phyloP scores from a whole-genome alignment of 2,888 invertebrate species.

The Caenorhabditis auriculariae region DNA sequence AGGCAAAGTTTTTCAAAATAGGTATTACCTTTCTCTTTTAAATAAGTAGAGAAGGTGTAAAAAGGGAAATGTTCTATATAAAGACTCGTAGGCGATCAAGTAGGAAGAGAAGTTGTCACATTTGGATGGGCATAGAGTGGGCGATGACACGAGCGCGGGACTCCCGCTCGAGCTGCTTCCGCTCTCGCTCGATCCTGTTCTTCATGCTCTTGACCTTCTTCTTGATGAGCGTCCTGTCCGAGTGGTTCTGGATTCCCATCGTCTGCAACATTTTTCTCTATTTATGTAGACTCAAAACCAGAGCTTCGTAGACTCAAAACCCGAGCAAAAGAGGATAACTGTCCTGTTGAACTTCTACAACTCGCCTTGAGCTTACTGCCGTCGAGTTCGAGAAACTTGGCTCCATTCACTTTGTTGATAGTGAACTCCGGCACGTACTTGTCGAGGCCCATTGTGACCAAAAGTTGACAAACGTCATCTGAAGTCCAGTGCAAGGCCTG shows the following conservation, averaged over 20 bases:
- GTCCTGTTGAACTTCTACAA: no score
- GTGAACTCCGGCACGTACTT: conserved; percentile 84
- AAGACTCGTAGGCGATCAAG: no score
- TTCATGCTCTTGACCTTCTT: conserved; percentile 69
- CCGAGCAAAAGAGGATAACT: no score
- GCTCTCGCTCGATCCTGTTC: conserved; percentile 67
- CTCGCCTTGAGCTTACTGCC: conserved; percentile 87
- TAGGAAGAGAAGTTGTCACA: no score
- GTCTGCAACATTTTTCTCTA: conserved; percentile 59
- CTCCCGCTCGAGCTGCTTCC: conserved; percentile 79
- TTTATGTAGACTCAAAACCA: no score
- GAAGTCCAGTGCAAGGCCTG: conserved; percentile 62
- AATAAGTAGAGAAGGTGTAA: no score
- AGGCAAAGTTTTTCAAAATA: no score
- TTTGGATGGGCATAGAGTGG: conserved; percentile 39
- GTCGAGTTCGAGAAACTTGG: conserved; percentile 81
- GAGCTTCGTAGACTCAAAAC: no score
- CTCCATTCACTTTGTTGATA: conserved; percentile 85
- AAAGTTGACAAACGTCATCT: conserved; percentile 60
- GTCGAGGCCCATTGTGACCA: conserved; percentile 73
- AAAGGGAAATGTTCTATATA: no score
- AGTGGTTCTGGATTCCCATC: conserved; percentile 67
- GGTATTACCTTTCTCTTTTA: no score
- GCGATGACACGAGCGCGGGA: conserved; percentile 67
- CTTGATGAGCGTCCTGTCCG: conserved; percentile 68